These are phyloP conservation scores for Etheostoma spectabile DNA, from an alignment of 2,113 vertebrate genomes.

Conservation along the genomic window DNA sequence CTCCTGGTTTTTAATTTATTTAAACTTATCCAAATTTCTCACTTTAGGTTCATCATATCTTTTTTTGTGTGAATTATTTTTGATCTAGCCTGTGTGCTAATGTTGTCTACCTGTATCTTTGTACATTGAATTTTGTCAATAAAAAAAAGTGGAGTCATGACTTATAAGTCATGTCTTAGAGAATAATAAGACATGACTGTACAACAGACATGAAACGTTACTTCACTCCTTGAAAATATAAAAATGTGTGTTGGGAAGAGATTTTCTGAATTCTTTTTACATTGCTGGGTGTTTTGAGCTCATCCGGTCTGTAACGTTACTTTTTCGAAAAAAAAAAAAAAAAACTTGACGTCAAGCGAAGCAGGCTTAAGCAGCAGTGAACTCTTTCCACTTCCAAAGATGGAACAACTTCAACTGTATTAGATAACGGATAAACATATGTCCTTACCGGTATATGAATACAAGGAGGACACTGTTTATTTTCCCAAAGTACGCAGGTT, in stretches of 20 bases:
- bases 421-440: too few relatives aligned
- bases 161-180: background rate
- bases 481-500: conserved; percentile 23
- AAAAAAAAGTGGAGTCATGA: too few relatives aligned
- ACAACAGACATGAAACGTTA: background rate
- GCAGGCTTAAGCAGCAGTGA: background rate
- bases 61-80: too few relatives aligned
- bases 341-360: conserved; percentile 3
- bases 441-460: background rate
- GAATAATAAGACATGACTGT: background rate
- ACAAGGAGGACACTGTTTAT: conserved; percentile 16
- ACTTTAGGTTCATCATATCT: too few relatives aligned
- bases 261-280: background rate
- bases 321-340: too few relatives aligned
- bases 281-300: background rate
- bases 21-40: too few relatives aligned
- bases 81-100: too few relatives aligned
- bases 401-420: background rate
- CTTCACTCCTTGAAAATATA: background rate
- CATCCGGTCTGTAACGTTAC: conserved; percentile 20
- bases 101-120: too few relatives aligned
- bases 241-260: background rate
- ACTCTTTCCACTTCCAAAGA: background rate
- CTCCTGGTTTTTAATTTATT: too few relatives aligned
- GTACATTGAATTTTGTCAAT: too few relatives aligned